phyloP scores from a whole-genome alignment of 2,113 vertebrate species.

The Xerus inauris region DNA sequence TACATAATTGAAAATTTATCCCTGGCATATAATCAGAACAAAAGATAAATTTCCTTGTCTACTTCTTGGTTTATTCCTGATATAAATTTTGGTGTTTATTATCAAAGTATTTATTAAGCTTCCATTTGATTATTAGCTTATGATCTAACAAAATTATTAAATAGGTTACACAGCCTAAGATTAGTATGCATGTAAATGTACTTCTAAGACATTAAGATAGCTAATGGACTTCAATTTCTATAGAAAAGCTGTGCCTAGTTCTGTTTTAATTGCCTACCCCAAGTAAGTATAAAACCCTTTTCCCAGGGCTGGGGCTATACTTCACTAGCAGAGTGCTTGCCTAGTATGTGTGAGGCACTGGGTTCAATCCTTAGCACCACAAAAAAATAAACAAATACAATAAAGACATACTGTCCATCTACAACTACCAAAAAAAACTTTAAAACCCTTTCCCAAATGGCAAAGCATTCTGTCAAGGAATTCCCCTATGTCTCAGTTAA shows the following conservation, averaged over 20 bases:
- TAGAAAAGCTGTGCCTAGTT: background rate
- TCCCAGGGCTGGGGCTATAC: background rate
- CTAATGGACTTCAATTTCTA: conserved; percentile 5
- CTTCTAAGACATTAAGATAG: too few relatives aligned
- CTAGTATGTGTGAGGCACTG: too few relatives aligned
- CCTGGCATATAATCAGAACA: background rate
- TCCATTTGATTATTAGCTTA: conserved; percentile 18
- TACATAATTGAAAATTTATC: background rate
- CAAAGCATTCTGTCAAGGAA: background rate
- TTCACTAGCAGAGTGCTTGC: too few relatives aligned
- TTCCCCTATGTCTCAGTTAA: background rate
- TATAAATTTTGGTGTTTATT: background rate
- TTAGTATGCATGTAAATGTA: too few relatives aligned
- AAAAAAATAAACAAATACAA: too few relatives aligned
- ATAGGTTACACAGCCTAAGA: background rate
- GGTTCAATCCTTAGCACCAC: too few relatives aligned
- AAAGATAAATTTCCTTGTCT: conserved; percentile 18
- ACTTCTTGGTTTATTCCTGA: background rate
- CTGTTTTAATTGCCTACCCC: background rate
- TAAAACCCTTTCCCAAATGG: background rate
- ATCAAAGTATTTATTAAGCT: background rate
- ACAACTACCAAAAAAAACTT: too few relatives aligned
- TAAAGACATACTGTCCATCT: too few relatives aligned
- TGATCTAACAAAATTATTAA: conserved; percentile 20
- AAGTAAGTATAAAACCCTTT: background rate